These are phyloP conservation scores for Aphis gossypii DNA, from an alignment of 1,140 invertebrate species.

Conservation along the genomic window DNA sequence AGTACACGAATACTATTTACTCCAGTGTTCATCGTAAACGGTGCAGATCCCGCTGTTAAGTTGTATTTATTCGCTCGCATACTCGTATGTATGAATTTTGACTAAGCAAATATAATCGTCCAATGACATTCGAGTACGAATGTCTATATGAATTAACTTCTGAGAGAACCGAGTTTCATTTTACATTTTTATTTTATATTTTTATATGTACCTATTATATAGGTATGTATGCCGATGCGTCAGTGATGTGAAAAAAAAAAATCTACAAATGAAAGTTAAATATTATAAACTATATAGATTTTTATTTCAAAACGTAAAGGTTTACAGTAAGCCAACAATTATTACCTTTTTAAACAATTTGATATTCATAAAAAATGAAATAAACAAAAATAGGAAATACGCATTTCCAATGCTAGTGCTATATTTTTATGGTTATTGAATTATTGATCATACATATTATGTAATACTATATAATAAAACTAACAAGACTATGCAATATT, in stretches of 20 bases:
- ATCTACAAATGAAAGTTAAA: neutral
- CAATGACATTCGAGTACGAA: neutral
- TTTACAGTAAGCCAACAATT: neutral
- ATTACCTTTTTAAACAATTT: too few species aligned
- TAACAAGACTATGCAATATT: neutral
- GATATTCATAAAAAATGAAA: neutral
- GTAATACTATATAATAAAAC: neutral
- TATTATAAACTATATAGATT: neutral
- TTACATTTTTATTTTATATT: neutral
- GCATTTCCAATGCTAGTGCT: accelerated
- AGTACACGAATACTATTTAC: neutral
- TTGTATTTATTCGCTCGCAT: neutral
- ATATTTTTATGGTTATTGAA: neutral
- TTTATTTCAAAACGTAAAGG: neutral
- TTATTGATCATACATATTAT: neutral
- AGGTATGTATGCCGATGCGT: neutral
- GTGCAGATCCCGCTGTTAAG: neutral
- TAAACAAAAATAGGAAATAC: neutral
- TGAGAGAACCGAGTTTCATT: neutral
- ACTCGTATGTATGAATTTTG: neutral
- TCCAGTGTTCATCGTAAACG: neutral
- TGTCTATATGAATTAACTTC: constrained; percentile 14
- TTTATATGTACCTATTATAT: neutral
- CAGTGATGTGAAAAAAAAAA: neutral
- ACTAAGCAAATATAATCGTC: neutral